Evolutionary conservation across 1,140 invertebrate species (phyloP), one percentile per base, ranked within the genome.

Genomic region (Hermatobates lingyangjiaoensis): DNA sequence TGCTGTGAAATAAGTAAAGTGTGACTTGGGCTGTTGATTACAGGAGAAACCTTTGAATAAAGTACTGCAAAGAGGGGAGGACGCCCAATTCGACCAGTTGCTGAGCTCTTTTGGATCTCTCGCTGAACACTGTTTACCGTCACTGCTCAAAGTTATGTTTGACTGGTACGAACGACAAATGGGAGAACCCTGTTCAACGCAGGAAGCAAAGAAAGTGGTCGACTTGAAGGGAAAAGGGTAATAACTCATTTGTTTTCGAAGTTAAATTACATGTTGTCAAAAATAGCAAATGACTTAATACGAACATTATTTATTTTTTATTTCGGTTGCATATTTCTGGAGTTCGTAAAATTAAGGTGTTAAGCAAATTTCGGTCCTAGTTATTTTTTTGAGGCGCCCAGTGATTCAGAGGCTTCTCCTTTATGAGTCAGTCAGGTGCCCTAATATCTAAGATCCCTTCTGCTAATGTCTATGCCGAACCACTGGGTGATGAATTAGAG

Each of bases 91-190:
- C 67, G 93, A 98, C 73, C 92, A 97, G 66, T 69, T 97, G n/a
- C 69, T 97, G 15, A 84, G 77, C 34, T 83, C 90, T 0, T 83
- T 98, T 62, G 88, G 91, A 21, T 85, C 84, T 20, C 89, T 94
- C 1, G 89, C 91, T 1, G 95, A 99, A 65, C 90, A 98, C 65
- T 96, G 94, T 68, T 69, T 99, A 34, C 95, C 96, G 1, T 98
- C 95, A 10, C 73, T 98, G 51, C 67, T 98, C 40, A 73, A 80
- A 51, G 89, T 91, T n/a, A 66, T 98, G 12, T 90, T 96, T 63
- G 83, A 86, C 25, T 99, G 96, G 96, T 90, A 97, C 63, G 88
- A 95, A 57, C 68, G 86, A 28, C 90, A 95, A 66, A 78, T 89
- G 59, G 75, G 74, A 1, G 77, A 81, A 48, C 55, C 72, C 63